A percentile compares a stretch with the other conserved stretches of the same genome.
Evolutionary conservation across 2,888 invertebrate genomes (phyloP).

Genomic region (Heliconius sara): DNA sequence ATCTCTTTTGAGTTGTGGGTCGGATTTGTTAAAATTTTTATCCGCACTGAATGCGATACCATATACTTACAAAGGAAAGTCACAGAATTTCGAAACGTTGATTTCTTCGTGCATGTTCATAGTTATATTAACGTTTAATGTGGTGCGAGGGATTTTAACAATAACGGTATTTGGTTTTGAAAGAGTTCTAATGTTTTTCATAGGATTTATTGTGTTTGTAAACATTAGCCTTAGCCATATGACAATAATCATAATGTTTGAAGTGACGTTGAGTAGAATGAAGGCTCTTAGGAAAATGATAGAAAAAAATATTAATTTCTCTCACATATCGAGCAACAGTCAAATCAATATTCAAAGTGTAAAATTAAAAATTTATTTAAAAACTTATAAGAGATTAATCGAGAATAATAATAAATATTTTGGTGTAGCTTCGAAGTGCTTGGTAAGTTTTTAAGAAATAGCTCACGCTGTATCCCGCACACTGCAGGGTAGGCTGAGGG

Average conservation of each 20-base stretch:
- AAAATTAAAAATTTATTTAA: slow-evolving; percentile 24
- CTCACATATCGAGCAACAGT: not conserved
- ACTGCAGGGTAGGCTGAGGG: too few relatives aligned
- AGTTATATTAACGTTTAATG: not conserved
- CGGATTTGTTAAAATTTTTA: slow-evolving; percentile 11
- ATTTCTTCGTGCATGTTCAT: slow-evolving; percentile 17
- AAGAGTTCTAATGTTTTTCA: not conserved
- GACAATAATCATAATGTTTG: slow-evolving; percentile 30
- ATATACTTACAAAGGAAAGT: not conserved
- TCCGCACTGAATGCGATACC: not conserved
- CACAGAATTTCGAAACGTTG: not conserved
- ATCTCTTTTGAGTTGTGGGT: not conserved
- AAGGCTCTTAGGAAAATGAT: slow-evolving; percentile 32
- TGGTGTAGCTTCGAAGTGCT: slow-evolving; percentile 21
- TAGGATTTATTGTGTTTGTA: not conserved
- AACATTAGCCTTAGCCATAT: slow-evolving; percentile 7
- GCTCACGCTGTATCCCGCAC: too few relatives aligned
- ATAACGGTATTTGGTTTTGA: not conserved
- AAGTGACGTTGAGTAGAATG: slow-evolving; percentile 33
- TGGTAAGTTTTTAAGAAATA: slow-evolving; percentile 19
- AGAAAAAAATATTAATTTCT: slow-evolving; percentile 24
- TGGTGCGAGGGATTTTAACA: not conserved
- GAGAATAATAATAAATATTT: slow-evolving; percentile 20
- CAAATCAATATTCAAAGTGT: not conserved
- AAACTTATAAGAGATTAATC: slow-evolving; percentile 5